Conservation (phyloP, 2,113 vertebrate species). For the Mus spicilegus region DNA sequence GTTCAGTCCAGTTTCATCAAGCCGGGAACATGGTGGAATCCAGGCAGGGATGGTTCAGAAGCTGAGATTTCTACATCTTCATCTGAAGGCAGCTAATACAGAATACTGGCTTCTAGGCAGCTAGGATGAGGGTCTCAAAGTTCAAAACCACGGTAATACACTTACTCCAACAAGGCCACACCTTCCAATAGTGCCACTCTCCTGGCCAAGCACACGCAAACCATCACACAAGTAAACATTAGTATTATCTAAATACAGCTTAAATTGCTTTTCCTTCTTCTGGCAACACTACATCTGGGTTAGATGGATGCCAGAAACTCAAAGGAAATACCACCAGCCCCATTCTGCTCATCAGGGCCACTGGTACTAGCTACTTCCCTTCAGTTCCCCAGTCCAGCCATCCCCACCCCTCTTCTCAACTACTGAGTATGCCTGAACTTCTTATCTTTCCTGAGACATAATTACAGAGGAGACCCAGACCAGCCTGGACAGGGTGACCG, state of each 20-base stretch:
- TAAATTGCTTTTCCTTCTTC: not conserved
- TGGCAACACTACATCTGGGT: not conserved
- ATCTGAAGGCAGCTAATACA: too few species aligned
- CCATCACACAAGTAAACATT: conserved; percentile 23
- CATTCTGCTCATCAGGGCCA: not conserved
- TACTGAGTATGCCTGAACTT: not conserved
- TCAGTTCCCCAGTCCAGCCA: not conserved
- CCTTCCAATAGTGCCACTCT: too few species aligned
- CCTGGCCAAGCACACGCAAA: too few species aligned
- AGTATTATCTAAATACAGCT: not conserved
- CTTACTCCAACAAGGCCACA: too few species aligned
- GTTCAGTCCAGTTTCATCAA: too few species aligned
- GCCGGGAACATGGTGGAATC: too few species aligned
- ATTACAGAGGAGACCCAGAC: not conserved
- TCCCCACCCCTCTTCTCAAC: not conserved
- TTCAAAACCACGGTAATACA: too few species aligned
- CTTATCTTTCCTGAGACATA: not conserved
- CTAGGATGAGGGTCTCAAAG: too few species aligned
- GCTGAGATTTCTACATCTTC: too few species aligned
- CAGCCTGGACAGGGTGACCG: not conserved
- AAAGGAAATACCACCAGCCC: not conserved
- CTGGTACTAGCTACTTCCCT: not conserved
- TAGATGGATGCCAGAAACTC: not conserved
- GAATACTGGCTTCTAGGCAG: too few species aligned
- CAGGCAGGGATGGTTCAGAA: too few species aligned